Percentiles rank a stretch among this genome's conserved stretches.
phyloP scores from a whole-genome alignment of 1,140 invertebrate species.

The Bombus superbus region DNA sequence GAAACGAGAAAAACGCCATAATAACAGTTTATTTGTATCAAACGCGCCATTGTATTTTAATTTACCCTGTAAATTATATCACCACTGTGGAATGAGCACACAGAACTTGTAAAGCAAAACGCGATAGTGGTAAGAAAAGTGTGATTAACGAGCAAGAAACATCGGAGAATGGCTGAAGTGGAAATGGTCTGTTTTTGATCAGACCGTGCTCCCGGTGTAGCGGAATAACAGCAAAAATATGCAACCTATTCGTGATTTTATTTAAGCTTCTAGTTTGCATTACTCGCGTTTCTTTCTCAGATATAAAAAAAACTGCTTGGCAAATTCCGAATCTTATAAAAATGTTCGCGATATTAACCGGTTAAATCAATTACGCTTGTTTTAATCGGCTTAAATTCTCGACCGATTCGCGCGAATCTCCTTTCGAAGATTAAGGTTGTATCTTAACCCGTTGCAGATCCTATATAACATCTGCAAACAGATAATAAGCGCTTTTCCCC shows the following conservation, averaged over 20 bases:
- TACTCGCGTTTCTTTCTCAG: too few species aligned
- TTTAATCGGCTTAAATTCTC: neutral
- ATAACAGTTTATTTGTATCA: too few species aligned
- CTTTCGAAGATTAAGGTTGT: neutral
- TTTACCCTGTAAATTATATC: slow-evolving; percentile 23
- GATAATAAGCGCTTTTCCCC: too few species aligned
- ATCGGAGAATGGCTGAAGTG: neutral
- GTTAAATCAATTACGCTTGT: neutral
- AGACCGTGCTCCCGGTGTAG: neutral
- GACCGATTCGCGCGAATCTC: neutral
- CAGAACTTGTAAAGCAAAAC: slow-evolving; percentile 13
- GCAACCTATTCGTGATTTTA: neutral
- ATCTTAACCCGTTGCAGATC: too few species aligned
- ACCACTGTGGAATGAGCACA: neutral
- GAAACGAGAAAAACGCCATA: neutral
- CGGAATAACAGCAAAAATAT: neutral
- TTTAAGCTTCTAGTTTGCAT: too few species aligned
- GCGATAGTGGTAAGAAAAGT: slow-evolving; percentile 30
- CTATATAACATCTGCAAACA: too few species aligned
- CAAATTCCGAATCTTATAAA: neutral
- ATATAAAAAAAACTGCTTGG: neutral
- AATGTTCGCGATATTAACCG: neutral
- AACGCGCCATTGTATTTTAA: neutral
- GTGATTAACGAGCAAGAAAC: slow-evolving; percentile 49
- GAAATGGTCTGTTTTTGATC: slow-evolving; percentile 36